Conservation (phyloP, 1,140 invertebrate genomes). For the Caerostris darwini region DNA sequence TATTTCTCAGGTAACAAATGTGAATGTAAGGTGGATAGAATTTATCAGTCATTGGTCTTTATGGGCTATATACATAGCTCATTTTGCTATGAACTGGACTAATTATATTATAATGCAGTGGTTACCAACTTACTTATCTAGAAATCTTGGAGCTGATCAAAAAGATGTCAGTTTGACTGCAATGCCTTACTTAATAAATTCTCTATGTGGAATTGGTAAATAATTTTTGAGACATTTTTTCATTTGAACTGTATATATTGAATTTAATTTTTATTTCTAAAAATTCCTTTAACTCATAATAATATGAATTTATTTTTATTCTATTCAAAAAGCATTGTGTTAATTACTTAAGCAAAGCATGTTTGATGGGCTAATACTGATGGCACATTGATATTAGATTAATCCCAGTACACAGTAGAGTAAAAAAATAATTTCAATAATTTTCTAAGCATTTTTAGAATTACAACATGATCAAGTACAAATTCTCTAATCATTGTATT, state of each 20-base stretch:
- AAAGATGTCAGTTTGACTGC: constrained; percentile 90
- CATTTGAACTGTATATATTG: not conserved
- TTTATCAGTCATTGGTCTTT: constrained; percentile 88
- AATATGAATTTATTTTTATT: too few relatives aligned
- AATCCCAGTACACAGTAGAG: too few relatives aligned
- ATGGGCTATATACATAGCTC: constrained; percentile 90
- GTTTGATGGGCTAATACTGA: too few relatives aligned
- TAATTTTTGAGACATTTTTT: constrained; percentile 47
- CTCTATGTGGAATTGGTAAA: constrained; percentile 88
- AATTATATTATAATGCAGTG: constrained; percentile 93
- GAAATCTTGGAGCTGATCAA: constrained; percentile 87
- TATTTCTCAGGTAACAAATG: constrained; percentile 83
- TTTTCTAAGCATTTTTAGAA: too few relatives aligned
- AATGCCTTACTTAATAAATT: constrained; percentile 90
- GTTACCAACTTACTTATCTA: constrained; percentile 89
- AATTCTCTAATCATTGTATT: too few relatives aligned
- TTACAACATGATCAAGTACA: too few relatives aligned
- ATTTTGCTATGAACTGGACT: constrained; percentile 93
- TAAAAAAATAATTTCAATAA: too few relatives aligned
- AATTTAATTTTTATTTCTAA: too few relatives aligned
- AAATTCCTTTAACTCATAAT: too few relatives aligned
- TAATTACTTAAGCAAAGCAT: too few relatives aligned
- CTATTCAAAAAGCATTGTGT: too few relatives aligned
- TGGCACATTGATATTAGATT: too few relatives aligned
- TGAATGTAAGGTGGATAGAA: constrained; percentile 86